Evolutionary conservation across 2,113 vertebrate genomes (phyloP).

Genomic region (Etheostoma cragini): DNA sequence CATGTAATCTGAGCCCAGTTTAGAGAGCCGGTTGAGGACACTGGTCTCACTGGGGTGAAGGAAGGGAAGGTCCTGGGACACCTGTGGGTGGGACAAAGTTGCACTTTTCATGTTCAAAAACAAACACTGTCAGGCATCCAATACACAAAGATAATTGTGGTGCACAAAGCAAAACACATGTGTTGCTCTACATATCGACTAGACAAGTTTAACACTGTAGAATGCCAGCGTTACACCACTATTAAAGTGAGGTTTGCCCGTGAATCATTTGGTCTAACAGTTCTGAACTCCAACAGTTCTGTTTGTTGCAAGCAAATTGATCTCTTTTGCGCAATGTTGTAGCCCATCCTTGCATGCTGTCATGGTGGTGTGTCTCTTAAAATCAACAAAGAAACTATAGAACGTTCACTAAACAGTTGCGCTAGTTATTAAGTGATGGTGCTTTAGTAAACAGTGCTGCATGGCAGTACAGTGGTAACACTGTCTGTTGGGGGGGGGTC

Average conservation of each 20-base stretch:
- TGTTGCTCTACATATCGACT: not conserved
- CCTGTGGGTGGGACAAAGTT: constrained; percentile 76
- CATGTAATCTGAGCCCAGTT: constrained; percentile 94
- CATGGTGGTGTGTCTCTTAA: not conserved
- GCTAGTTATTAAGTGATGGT: not conserved
- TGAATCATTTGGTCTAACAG: not conserved
- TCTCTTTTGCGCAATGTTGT: not conserved
- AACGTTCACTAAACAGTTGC: not conserved
- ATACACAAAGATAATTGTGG: not conserved
- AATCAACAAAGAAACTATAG: not conserved
- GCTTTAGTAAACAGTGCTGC: not conserved
- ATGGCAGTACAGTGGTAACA: not conserved
- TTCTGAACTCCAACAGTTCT: not conserved
- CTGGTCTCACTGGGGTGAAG: constrained; percentile 96
- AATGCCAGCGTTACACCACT: not conserved
- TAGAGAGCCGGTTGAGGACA: constrained; percentile 92
- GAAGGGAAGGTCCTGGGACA: constrained; percentile 96
- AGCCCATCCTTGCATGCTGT: not conserved
- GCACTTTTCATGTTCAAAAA: not conserved
- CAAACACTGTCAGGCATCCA: not conserved
- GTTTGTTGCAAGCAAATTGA: too few relatives aligned
- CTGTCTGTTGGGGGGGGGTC: not conserved
- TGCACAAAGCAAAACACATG: not conserved
- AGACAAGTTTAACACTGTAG: not conserved
- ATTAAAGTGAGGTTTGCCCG: not conserved